Conservation (phyloP, 2,797 vertebrate genomes). For the Pantherophis alleghaniensis region DNA sequence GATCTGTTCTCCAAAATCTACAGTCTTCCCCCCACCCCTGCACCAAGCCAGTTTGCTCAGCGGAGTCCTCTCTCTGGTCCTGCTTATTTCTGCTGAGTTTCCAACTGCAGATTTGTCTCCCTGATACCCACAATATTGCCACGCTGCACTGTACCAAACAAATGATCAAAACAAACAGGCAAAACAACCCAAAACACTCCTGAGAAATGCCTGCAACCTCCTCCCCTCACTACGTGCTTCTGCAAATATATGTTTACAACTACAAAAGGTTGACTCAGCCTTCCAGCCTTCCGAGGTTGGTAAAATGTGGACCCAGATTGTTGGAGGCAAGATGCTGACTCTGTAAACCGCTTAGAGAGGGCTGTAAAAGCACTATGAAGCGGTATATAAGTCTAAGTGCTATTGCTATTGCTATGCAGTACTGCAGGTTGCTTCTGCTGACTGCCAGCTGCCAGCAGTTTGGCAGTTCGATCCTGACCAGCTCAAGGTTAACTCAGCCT, state of each 20-base stretch:
- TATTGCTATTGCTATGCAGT: too few relatives aligned
- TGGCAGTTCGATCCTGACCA: too few relatives aligned
- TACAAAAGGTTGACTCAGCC: not conserved
- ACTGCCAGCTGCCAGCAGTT: too few relatives aligned
- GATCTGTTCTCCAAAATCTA: not conserved
- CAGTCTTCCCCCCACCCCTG: fast-evolving
- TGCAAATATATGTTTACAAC: not conserved
- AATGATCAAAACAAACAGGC: not conserved
- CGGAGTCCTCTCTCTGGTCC: not conserved
- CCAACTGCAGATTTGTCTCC: not conserved
- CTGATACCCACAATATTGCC: not conserved
- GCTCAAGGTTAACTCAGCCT: too few relatives aligned
- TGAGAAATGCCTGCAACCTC: not conserved
- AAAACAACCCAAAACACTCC: not conserved
- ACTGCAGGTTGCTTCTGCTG: too few relatives aligned
- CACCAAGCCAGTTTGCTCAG: not conserved
- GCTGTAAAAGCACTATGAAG: too few relatives aligned
- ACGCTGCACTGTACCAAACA: not conserved
- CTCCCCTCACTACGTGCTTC: not conserved
- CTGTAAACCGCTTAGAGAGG: too few relatives aligned
- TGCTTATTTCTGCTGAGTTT: not conserved
- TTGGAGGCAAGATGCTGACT: too few relatives aligned
- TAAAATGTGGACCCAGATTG: too few relatives aligned
- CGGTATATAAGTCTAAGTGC: too few relatives aligned
- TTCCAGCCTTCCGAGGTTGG: too few relatives aligned